Evolutionary conservation across 2,888 invertebrate genomes (phyloP), one percentile per base, ranked within the genome.

Genomic region (Acleris cristana): DNA sequence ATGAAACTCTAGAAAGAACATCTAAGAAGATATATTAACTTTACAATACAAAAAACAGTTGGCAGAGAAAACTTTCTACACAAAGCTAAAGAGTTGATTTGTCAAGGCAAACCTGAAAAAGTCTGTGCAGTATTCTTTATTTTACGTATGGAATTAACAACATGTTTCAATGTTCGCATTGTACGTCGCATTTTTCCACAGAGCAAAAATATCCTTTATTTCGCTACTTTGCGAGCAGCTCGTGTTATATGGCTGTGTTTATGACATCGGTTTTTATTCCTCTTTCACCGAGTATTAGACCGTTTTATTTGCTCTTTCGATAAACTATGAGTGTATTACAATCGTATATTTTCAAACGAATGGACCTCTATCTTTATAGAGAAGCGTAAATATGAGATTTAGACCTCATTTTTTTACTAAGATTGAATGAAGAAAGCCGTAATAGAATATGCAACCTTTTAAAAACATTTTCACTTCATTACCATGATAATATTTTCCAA

Each of bases 31-130:
- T 16, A 48, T 7, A 48, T 48, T 48, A 48, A 48, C 18, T 48
- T 48, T 7, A 5, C 16, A 40, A 40, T 48, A 48, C 48, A 48
- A 48, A 45, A 72, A 73, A 53, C 70, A 68, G 63, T 70, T 72
- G 18, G 1, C 7, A 44, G 48, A 51, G 23, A 56, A 63, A 54
- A 63, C 21, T 48, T 55, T 64, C 49, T 56, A 18, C 18, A 48
- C 49, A 23, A 55, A 19, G n/a, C 49, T n/a, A 49, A 26, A 56
- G 40, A 63, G 56, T 64, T 64, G 52, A 64, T 55, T 59, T 64
- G 40, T 55, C 55, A 58, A 64, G 59, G 54, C 16, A 48, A 40
- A 54, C 44, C 16, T 40, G 21, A 64, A 63, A 63, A 68, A 44
- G 40, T 52, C 40, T 14, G 34, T 44, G 49, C 58, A 44, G 51